Percentiles rank a stretch among this genome's conserved stretches.
phyloP scores from a whole-genome alignment of 2,888 invertebrate genomes.

The Apeira syringaria region DNA sequence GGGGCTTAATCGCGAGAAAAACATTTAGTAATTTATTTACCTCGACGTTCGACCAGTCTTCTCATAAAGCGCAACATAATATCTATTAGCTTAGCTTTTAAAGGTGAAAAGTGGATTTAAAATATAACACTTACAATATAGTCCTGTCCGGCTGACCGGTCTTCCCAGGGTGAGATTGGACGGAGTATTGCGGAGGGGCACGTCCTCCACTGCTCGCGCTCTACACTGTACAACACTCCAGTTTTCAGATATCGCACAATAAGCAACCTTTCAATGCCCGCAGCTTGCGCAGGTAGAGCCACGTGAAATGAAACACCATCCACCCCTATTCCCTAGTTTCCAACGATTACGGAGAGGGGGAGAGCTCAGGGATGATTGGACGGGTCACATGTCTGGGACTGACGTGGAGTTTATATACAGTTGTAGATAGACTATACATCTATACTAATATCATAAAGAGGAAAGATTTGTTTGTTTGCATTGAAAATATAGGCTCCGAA shows the following conservation, averaged over 20 bases:
- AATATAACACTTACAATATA: not conserved
- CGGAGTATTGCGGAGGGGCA: slow-evolving; percentile 29
- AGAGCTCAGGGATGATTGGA: slow-evolving; percentile 6
- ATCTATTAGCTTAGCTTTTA: too few relatives aligned
- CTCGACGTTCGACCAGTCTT: too few relatives aligned
- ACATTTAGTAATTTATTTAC: too few relatives aligned
- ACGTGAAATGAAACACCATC: not conserved
- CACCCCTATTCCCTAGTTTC: not conserved
- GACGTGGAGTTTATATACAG: not conserved
- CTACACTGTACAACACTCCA: slow-evolving; percentile 1
- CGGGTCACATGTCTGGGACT: not conserved
- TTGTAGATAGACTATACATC: too few relatives aligned
- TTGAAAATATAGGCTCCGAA: too few relatives aligned
- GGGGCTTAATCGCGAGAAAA: too few relatives aligned
- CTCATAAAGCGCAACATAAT: too few relatives aligned
- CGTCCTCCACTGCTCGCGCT: slow-evolving; percentile 1
- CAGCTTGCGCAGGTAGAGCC: slow-evolving; percentile 4
- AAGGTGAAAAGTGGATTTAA: too few relatives aligned
- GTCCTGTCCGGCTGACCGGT: not conserved
- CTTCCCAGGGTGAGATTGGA: slow-evolving; percentile 23
- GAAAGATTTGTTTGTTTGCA: too few relatives aligned
- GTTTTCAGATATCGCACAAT: slow-evolving; percentile 38
- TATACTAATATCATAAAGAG: too few relatives aligned
- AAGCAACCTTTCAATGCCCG: slow-evolving; percentile 40
- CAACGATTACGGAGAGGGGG: not conserved